These are phyloP conservation scores for Antechinus flavipes DNA, from an alignment of 2,113 vertebrate species.

Conservation along the genomic window DNA sequence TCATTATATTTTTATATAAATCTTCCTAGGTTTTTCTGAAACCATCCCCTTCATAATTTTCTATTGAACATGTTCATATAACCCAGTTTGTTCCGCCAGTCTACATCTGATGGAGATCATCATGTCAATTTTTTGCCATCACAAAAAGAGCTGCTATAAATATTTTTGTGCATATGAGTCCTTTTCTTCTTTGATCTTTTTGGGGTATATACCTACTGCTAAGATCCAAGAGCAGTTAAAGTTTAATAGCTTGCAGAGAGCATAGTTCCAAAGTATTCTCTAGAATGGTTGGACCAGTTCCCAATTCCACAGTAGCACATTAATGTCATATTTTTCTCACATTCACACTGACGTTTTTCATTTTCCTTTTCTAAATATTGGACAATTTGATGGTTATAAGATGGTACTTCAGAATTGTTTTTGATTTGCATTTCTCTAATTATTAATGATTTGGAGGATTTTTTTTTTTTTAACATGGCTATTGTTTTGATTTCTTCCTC, in stretches of 20 bases:
- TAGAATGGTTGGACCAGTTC: not conserved
- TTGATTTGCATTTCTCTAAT: not conserved
- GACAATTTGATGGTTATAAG: not conserved
- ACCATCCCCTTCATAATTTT: not conserved
- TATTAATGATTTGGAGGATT: not conserved
- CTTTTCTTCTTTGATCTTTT: not conserved
- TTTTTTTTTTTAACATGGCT: not conserved
- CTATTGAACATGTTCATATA: not conserved
- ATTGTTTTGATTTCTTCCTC: not conserved
- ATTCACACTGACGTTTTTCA: not conserved
- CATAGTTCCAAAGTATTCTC: not conserved
- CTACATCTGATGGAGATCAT: not conserved
- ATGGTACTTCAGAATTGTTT: not conserved
- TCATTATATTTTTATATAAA: not conserved
- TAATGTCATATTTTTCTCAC: not conserved
- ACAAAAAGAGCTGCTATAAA: not conserved
- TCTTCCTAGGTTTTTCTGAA: not conserved
- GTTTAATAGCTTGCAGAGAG: too few relatives aligned
- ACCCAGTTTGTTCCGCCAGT: not conserved
- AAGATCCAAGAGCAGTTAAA: too few relatives aligned
- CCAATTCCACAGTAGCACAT: not conserved
- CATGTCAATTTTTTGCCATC: not conserved
- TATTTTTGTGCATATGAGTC: too few relatives aligned
- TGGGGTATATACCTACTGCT: too few relatives aligned
- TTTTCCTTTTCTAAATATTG: not conserved